Base-by-base conservation (phyloP, 2,797 vertebrate genomes). In the Ctenopoma kingsleyae region DNA sequence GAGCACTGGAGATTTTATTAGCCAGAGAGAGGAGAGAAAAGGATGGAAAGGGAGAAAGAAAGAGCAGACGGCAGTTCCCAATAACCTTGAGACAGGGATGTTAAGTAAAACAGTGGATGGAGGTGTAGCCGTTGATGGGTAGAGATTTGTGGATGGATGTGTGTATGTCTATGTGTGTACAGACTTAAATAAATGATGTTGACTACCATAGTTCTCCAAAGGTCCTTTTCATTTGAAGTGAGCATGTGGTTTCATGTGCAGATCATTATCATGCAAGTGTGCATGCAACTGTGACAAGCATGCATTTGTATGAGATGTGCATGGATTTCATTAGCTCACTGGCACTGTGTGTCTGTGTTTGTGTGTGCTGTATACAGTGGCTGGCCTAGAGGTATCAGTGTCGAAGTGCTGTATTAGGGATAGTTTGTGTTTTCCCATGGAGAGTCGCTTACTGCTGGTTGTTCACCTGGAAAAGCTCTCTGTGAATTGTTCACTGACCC, bases 391-490 rank as follows among this genome's bases (percentile, higher is more conserved):
- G 72, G 63, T 82, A 83, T 84, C 74, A 47, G 63, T 46, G 67
- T 57, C 68, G 56, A 73, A 81, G 66, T 4, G 16, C 67, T 79
- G 85, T 66, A 74, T 59, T 63, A 46, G 52, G 53, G 82, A 83
- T 69, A 77, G 63, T 65, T 57, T 61, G 71, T 68, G 67, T 87
- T 89, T 92, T 91, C 91, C 90, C 91, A 90, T 90, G 85, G 90
- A 84, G 81, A 82, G 71, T 51, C 68, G 70, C 88, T 91, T 67
- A 72, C 82, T 87, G 84, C 81, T 84, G 77, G 86, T 72, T 81
- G 82, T 90, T 92, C 92, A 93, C 89, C 90, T 93, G 91, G 86
- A 89, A 94, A 91, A 88, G 84, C 67, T 81, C 78, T 74, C 40
- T 61, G 85, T 83, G 80, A 92, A 92, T 85, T 67, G 80, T 30